Conservation (phyloP, 1,140 invertebrate genomes). For the Oscheius sp. region DNA sequence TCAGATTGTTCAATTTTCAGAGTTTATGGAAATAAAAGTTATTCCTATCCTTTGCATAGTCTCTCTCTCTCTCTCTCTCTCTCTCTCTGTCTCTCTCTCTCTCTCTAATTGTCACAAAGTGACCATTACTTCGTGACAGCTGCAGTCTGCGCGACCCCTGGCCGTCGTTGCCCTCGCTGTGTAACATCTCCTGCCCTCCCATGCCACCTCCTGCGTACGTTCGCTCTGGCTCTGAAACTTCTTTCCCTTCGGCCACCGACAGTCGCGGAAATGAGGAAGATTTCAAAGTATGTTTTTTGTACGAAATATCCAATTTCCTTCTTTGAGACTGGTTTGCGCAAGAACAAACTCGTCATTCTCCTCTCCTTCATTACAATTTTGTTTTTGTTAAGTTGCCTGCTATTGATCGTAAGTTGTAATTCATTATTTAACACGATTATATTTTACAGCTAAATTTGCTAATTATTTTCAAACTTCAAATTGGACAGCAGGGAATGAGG, state of each 20-base stretch:
- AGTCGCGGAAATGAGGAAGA: neutral
- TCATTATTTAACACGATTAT: neutral
- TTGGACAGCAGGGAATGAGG: conserved; percentile 18
- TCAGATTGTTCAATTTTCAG: no score
- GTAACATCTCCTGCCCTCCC: neutral
- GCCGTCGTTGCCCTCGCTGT: no score
- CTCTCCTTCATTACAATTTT: neutral
- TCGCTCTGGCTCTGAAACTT: neutral
- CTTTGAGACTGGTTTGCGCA: neutral
- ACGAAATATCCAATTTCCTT: neutral
- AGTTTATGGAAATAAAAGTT: no score
- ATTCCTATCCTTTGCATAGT: no score
- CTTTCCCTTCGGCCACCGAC: neutral
- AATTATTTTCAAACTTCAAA: conserved; percentile 14
- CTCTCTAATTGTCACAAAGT: no score
- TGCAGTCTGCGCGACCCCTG: no score
- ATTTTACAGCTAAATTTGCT: conserved; percentile 8
- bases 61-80: no score
- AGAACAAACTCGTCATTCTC: neutral
- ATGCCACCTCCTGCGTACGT: neutral
- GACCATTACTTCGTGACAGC: no score
- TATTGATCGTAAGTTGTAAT: neutral
- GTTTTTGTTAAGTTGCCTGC: neutral
- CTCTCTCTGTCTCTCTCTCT: no score
- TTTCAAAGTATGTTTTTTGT: neutral